A percentile compares a stretch with the other conserved stretches of the same genome.
These are phyloP conservation scores for Erebia palarica DNA, from an alignment of 2,888 invertebrate genomes.

Conservation along the genomic window DNA sequence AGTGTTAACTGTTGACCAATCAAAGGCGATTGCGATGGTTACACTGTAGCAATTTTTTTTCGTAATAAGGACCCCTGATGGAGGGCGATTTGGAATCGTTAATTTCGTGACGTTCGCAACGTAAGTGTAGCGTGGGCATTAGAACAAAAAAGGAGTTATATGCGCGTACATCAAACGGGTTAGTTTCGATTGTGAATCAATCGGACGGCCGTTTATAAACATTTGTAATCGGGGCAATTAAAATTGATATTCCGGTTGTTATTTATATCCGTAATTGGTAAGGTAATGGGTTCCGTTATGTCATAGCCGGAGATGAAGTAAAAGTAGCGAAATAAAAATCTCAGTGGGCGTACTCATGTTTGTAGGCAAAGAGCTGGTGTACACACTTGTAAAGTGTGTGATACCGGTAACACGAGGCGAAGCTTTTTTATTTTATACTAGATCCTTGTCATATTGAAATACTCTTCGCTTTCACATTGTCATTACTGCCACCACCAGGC, in stretches of 20 bases:
- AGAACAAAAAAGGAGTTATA: slow-evolving; percentile 52
- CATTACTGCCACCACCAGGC: background rate
- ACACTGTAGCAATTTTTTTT: too few relatives aligned
- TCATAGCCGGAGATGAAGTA: slow-evolving; percentile 52
- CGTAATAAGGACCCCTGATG: too few relatives aligned
- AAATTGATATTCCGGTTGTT: slow-evolving; percentile 61
- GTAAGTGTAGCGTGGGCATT: slow-evolving; percentile 18
- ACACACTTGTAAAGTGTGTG: background rate
- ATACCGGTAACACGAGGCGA: background rate
- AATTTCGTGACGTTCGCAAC: too few relatives aligned
- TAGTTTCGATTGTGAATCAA: slow-evolving; percentile 55
- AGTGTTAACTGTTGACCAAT: too few relatives aligned
- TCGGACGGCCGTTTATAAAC: slow-evolving; percentile 46
- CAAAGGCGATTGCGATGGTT: too few relatives aligned
- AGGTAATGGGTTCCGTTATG: slow-evolving; percentile 59
- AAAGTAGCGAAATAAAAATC: slow-evolving; percentile 64
- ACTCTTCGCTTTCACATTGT: too few relatives aligned
- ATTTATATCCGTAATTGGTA: slow-evolving; percentile 56
- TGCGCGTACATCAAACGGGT: slow-evolving; percentile 55
- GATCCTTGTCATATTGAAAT: too few relatives aligned
- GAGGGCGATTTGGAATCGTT: too few relatives aligned
- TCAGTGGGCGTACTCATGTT: slow-evolving; percentile 65
- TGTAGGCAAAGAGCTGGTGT: slow-evolving; percentile 16
- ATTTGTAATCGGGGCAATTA: slow-evolving; percentile 58
- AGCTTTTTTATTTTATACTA: too few relatives aligned